Evolutionary conservation across 2,797 vertebrate genomes (phyloP).

Genomic region (Morus bassanus): DNA sequence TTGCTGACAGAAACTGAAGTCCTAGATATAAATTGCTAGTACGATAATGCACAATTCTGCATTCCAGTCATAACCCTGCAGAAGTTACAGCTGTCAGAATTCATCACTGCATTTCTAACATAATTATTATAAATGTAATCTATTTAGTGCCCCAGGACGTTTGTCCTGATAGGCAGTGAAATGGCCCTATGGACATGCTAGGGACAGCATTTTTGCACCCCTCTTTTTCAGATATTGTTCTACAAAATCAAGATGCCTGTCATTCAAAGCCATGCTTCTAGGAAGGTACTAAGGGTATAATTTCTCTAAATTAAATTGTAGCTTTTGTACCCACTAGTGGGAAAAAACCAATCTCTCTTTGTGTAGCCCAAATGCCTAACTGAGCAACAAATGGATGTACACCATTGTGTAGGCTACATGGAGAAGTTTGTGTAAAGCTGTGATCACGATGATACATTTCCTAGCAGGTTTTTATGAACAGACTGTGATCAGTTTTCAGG

Average conservation of each 20-base stretch:
- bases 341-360: neutral
- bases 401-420: neutral
- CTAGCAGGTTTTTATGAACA: neutral
- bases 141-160: neutral
- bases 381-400: neutral
- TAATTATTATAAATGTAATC: slow-evolving; percentile 45
- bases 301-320: slow-evolving; percentile 17
- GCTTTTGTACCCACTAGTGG: neutral
- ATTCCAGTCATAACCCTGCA: neutral
- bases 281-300: neutral
- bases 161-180: slow-evolving; percentile 25
- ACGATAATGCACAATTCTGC: neutral
- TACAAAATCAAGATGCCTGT: slow-evolving; percentile 23
- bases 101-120: neutral
- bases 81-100: slow-evolving; percentile 47
- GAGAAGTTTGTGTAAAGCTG: neutral
- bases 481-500: neutral
- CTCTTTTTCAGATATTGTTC: neutral
- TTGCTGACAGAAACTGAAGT: neutral
- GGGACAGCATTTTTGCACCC: neutral
- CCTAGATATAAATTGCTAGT: neutral
- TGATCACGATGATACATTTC: neutral
- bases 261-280: slow-evolving; percentile 20
- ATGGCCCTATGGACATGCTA: neutral
- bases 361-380: neutral